phyloP scores from a whole-genome alignment of 1,140 invertebrate species.

The Pseudachorutes palmiensis region DNA sequence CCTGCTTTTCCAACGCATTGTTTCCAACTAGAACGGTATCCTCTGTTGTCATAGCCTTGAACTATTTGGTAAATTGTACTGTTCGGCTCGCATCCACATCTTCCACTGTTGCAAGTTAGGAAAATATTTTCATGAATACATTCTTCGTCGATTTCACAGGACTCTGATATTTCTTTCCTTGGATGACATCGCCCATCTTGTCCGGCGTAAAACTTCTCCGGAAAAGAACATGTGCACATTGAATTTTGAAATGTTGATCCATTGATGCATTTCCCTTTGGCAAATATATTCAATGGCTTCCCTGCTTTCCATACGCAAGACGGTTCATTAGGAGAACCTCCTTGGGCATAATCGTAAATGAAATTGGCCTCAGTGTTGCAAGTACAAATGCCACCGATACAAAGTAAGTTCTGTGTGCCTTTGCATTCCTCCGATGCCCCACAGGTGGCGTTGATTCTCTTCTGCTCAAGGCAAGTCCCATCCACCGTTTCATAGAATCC shows the following conservation, averaged over 20 bases:
- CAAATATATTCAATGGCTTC: background rate
- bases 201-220: background rate
- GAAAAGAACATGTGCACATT: background rate
- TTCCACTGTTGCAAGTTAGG: background rate
- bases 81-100: background rate
- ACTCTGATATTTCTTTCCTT: background rate
- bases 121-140: background rate
- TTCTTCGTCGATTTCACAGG: background rate
- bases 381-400: background rate
- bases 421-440: background rate
- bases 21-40: background rate
- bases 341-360: background rate
- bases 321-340: background rate
- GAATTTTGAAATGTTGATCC: background rate
- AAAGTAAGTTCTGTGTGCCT: background rate
- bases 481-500: conserved; percentile 9
- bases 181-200: background rate
- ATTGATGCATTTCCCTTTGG: background rate
- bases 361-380: background rate
- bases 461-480: background rate
- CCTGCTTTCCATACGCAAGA: background rate
- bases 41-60: background rate
- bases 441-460: background rate
- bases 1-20: no score
- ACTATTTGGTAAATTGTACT: background rate